phyloP scores from a whole-genome alignment of 2,797 vertebrate genomes.

The Gadopsis bispinosus region DNA sequence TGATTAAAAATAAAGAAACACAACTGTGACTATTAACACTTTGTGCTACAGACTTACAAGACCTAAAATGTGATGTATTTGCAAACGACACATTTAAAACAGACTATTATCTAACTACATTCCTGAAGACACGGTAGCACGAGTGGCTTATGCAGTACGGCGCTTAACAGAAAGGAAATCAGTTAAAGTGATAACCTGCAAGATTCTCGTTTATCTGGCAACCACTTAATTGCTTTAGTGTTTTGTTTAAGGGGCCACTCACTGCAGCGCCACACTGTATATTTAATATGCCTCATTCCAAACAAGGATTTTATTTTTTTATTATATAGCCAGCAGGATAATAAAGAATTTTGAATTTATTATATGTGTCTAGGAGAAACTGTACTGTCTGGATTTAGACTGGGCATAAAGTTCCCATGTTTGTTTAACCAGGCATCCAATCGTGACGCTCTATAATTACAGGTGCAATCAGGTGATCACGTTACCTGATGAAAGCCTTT shows the following conservation, averaged over 20 bases:
- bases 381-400: neutral
- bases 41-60: neutral
- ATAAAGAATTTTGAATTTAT: neutral
- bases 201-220: neutral
- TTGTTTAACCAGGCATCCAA: slow-evolving; percentile 4
- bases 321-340: no score
- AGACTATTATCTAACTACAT: neutral
- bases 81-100: neutral
- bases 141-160: neutral
- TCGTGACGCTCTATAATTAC: slow-evolving; percentile 6
- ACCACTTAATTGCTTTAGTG: slow-evolving; percentile 3
- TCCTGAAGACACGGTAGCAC: neutral
- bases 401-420: neutral
- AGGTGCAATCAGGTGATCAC: slow-evolving; percentile 15
- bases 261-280: neutral
- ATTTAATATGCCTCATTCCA: neutral
- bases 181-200: slow-evolving; percentile 2
- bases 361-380: neutral
- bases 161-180: neutral
- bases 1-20: neutral
- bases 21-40: neutral
- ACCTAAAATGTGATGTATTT: neutral
- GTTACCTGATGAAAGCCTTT: neutral
- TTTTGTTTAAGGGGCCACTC: slow-evolving; percentile 7
- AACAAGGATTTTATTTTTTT: neutral